Base-by-base conservation (phyloP, 2,888 invertebrate genomes). In the Teleiodes luculella region DNA sequence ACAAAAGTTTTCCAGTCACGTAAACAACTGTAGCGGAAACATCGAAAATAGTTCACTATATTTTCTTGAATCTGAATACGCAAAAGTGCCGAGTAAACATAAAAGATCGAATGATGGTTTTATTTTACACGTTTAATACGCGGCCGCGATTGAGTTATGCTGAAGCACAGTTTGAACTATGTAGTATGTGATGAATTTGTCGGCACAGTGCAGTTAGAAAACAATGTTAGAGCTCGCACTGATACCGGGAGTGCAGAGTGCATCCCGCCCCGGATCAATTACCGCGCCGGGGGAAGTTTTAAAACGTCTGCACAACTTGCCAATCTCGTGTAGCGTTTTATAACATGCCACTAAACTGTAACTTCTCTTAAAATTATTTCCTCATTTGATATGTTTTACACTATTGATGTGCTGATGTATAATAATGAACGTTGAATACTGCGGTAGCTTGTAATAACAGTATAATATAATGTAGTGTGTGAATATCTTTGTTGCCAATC, bases 221-320 rank as follows among this genome's bases (percentile, higher is more conserved):
- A 41, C 39, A 18, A 41, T 18, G 20, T 41, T 41, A 24, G 3
- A 41, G 39, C 39, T 18, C 18, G 18, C 18, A 10, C 10, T 41
- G 39, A 20, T 41, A 20, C 11, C 20, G 11, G 20, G 10, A 41
- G 18, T 11, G 11, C 35, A 3, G 37, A 37, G 41, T 41, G 41
- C 41, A 41, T 41, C 41, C 18, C 39, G 14, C n/a, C 8, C 50
- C 57, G 65, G 73, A 74, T 80, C 76, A 71, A 76, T 81, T 78
- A 76, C 55, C 53, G 57, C 61, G 57, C 62, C 56, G 24, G 63
- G 24, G 60, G 60, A 80, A 80, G 74, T 82, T 83, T 74, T 78
- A 72, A 76, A 80, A 73, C 72, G 66, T 66, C 66, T 64, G 65
- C 64, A 55, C 64, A 78, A 80, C 74, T 78, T 78, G 46, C 63